Percentiles rank a stretch among this genome's conserved stretches.
phyloP scores from a whole-genome alignment of 2,113 vertebrate species.

The Ctenomys sociabilis region DNA sequence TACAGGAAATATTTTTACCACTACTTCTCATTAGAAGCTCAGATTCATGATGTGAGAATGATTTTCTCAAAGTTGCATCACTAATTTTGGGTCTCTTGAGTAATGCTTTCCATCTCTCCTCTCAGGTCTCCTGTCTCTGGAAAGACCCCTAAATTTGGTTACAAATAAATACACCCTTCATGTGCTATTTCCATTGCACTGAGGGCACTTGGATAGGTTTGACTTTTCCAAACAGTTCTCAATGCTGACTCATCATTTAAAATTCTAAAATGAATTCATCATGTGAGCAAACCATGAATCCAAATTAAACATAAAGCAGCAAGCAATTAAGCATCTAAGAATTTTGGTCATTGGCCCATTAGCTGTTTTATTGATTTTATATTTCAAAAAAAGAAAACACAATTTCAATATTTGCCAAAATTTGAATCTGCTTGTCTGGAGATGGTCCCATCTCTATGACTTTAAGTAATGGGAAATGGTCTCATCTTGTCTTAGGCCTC shows the following conservation, averaged over 20 bases:
- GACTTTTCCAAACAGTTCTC: neutral
- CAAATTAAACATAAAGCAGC: neutral
- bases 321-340: neutral
- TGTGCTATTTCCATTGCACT: neutral
- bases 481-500: neutral
- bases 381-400: neutral
- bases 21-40: neutral
- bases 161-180: neutral
- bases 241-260: neutral
- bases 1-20: neutral
- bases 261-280: neutral
- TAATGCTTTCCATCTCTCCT: neutral
- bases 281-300: neutral
- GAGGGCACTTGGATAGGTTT: neutral
- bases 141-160: neutral
- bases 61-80: neutral
- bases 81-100: neutral
- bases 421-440: neutral
- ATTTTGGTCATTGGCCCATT: neutral
- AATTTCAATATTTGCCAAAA: neutral
- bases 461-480: neutral
- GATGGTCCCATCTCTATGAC: fast-evolving
- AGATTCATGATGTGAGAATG: neutral
- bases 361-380: neutral
- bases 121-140: neutral